phyloP scores from a whole-genome alignment of 1,140 invertebrate genomes.

The Euborellia annulipes region DNA sequence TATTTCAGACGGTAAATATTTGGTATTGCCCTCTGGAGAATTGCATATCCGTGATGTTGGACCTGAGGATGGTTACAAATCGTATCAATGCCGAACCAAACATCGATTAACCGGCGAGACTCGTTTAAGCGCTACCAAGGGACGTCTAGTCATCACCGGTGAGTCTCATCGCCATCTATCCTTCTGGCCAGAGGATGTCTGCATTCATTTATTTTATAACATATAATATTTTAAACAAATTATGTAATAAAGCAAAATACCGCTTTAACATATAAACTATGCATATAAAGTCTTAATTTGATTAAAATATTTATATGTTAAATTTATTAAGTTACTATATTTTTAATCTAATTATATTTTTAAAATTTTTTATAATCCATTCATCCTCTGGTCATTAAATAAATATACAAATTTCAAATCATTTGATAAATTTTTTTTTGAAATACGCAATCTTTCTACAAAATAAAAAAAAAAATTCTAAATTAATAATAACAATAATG shows the following conservation, averaged over 20 bases:
- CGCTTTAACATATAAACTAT: too few relatives aligned
- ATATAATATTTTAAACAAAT: too few relatives aligned
- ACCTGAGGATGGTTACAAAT: conserved; percentile 85
- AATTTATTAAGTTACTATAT: too few relatives aligned
- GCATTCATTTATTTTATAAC: too few relatives aligned
- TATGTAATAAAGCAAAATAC: too few relatives aligned
- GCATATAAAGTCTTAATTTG: too few relatives aligned
- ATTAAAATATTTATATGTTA: too few relatives aligned
- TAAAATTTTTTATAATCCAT: too few relatives aligned
- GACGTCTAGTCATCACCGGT: conserved; percentile 90
- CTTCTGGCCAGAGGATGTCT: neutral
- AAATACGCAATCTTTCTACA: conserved; percentile 19
- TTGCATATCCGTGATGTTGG: conserved; percentile 85
- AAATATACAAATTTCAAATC: conserved; percentile 7
- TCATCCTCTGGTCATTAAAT: conserved; percentile 14
- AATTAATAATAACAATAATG: too few relatives aligned
- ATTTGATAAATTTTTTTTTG: conserved; percentile 13
- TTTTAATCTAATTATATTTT: conserved; percentile 5
- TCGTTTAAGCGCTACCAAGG: conserved; percentile 80
- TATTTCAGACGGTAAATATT: conserved; percentile 73
- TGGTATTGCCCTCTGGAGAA: conserved; percentile 83
- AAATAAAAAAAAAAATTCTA: conserved; percentile 2
- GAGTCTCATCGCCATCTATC: conserved; percentile 29
- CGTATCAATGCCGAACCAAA: conserved; percentile 84
- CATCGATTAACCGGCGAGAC: conserved; percentile 88